Percentiles rank a stretch among this genome's conserved stretches.
Conservation (phyloP, 2,113 vertebrate species). For the Cinclus cinclus region DNA sequence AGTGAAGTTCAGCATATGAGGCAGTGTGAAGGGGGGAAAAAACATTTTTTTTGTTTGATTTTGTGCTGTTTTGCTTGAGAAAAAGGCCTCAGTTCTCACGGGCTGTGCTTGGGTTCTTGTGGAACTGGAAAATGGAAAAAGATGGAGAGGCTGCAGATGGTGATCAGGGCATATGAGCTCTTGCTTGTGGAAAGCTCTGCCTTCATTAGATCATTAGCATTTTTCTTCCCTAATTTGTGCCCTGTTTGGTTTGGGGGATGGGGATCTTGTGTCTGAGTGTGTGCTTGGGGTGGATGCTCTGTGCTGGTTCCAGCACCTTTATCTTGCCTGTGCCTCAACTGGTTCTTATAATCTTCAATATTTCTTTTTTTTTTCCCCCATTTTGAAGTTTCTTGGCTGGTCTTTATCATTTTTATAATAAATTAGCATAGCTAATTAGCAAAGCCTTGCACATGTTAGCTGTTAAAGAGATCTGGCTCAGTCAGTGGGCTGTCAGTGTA, state of each 20-base stretch:
- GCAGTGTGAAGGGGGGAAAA: not conserved
- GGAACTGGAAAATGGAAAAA: not conserved
- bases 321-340: not conserved
- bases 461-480: not conserved
- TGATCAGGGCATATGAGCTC: not conserved
- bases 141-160: not conserved
- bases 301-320: not conserved
- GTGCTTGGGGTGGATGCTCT: not conserved
- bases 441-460: not conserved
- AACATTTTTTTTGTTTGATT: not conserved
- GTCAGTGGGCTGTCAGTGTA: not conserved
- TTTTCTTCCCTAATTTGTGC: not conserved
- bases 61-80: not conserved
- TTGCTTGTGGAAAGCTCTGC: not conserved
- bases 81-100: not conserved
- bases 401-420: not conserved
- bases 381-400: not conserved
- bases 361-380: not conserved
- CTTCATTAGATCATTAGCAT: not conserved
- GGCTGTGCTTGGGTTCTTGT: not conserved
- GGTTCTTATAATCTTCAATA: accelerated
- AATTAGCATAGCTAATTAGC: not conserved
- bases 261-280: not conserved
- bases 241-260: not conserved
- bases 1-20: not conserved